Evolutionary conservation across 2,888 invertebrate species (phyloP), one percentile per base, ranked within the genome.

Genomic region (Scaptomyza polygonia): DNA sequence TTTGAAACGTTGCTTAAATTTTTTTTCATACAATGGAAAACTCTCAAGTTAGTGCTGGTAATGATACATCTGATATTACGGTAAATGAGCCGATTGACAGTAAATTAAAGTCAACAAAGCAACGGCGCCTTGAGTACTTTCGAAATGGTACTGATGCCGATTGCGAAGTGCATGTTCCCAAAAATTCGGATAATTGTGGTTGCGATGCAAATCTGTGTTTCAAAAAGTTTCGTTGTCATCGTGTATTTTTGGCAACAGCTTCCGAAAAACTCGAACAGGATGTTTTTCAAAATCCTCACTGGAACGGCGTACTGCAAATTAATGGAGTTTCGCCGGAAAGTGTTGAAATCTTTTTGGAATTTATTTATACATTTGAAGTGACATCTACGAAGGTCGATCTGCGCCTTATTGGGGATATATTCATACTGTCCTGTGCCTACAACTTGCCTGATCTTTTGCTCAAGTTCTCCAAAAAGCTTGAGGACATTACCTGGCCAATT

Each of bases 281-380:
- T 34, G 54, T 79, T 11, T 77, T 74, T 14, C 57, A 77, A 11
- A 80, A 79, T 12, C 58, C 44, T 1, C 55, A 72, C 8, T 80
- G 77, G 72, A 80, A 80, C 47, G 82, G 82, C 0, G 63, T 82
- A 3, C 63, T 80, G 1, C 77, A 77, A 49, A 82, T 80, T 5
- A 74, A 74, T 49, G 77, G 79, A 2, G 77, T 82, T 1, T 77
- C 77, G 0, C 64, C 74, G 3, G 70, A 82, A 9, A 77, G 79
- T 44, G 82, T 79, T 1, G 74, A 77, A 56, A 65, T 80, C 6
- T 80, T 81, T 14, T 52, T 80, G 4, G 80, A 80, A 57, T 80
- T 65, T 27, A 72, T 82, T 9, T 80, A 80, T 27, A 82, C 79
- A 0, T 82, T 82, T 5, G 77, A 80, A n/a, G 43, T 79, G 9